Percentiles rank a stretch among this genome's conserved stretches.
Conservation (phyloP, 2,797 vertebrate genomes). For the Cyprinodon diabolis region DNA sequence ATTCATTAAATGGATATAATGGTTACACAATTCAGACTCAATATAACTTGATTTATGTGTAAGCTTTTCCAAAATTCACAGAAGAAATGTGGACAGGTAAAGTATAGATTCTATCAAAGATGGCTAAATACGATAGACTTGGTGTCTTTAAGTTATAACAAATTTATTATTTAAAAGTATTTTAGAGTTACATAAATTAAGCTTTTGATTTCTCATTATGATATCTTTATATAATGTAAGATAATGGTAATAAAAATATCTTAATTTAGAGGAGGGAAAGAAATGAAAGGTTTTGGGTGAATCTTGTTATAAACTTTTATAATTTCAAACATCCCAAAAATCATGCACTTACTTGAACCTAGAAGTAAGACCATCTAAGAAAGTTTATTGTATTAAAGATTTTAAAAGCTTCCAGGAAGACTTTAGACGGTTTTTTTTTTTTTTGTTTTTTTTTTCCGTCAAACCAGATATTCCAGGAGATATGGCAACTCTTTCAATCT, state of each 20-base stretch:
- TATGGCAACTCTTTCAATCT: slow-evolving; percentile 36
- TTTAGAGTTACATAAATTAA: no score
- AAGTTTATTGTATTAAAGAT: slow-evolving; percentile 37
- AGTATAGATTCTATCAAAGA: neutral
- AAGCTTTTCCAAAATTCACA: slow-evolving; percentile 1
- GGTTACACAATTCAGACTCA: neutral
- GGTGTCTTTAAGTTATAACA: neutral
- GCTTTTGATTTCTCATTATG: neutral
- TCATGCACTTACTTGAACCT: slow-evolving; percentile 10
- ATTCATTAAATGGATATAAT: neutral
- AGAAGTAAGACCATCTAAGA: slow-evolving; percentile 15
- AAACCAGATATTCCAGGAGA: slow-evolving; percentile 50
- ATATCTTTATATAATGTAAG: neutral
- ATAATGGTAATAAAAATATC: neutral
- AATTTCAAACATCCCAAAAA: neutral
- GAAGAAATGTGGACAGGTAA: neutral
- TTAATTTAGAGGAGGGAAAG: no score
- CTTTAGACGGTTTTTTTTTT: no score
- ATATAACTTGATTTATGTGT: neutral
- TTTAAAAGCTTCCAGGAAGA: slow-evolving; percentile 27
- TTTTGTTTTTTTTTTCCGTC: no score
- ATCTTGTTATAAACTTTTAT: neutral
- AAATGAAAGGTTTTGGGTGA: no score
- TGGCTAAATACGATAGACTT: slow-evolving; percentile 10
- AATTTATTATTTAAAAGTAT: neutral